Evolutionary conservation across 2,113 vertebrate genomes (phyloP).

Genomic region (Oreotrochilus melanogaster): DNA sequence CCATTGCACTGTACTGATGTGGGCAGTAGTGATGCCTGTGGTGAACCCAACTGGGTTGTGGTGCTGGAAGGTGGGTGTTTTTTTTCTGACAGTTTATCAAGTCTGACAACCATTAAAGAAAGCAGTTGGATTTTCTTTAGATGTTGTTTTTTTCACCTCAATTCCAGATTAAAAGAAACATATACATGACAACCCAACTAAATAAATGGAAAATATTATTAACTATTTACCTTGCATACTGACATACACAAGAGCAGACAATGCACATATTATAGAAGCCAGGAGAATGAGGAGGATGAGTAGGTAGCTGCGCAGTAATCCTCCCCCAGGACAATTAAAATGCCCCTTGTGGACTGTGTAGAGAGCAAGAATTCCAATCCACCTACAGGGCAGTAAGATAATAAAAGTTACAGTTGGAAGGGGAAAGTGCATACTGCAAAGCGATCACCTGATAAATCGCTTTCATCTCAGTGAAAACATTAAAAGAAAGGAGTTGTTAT

Average conservation of each 20-base stretch:
- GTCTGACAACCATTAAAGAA: not conserved
- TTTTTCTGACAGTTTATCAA: not conserved
- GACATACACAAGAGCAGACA: constrained; percentile 87
- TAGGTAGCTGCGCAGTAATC: constrained; percentile 86
- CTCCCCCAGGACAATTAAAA: constrained; percentile 84
- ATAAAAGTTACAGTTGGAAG: not conserved
- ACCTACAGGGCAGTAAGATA: constrained; percentile 75
- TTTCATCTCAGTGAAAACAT: rapidly evolving
- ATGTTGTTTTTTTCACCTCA: not conserved
- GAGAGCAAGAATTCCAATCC: constrained; percentile 87
- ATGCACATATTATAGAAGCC: constrained; percentile 83
- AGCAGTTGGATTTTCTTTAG: not conserved
- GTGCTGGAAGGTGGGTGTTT: not conserved
- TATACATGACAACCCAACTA: not conserved
- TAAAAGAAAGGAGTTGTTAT: not conserved
- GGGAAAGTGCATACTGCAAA: rapidly evolving
- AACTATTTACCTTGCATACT: constrained; percentile 89
- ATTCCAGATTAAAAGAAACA: not conserved
- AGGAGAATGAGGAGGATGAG: constrained; percentile 88
- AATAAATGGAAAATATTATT: not conserved
- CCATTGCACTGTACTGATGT: rapidly evolving
- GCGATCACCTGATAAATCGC: rapidly evolving
- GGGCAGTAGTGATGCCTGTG: not conserved
- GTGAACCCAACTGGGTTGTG: not conserved
- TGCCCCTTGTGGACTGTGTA: constrained; percentile 83